phyloP scores from a whole-genome alignment of 2,113 vertebrate species.

The Nansenia antarctica region DNA sequence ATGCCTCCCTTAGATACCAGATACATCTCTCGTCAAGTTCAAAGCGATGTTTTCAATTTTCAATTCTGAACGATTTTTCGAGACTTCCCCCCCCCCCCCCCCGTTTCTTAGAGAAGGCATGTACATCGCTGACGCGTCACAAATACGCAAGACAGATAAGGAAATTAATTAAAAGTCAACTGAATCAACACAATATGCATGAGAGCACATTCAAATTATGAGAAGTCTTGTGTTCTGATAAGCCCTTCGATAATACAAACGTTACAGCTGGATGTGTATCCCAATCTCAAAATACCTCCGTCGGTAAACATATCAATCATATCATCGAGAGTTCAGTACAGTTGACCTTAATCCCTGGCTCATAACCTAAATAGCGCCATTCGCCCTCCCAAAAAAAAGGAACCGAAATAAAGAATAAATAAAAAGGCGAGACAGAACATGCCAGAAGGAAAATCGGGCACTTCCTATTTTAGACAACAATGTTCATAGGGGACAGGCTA shows the following conservation, averaged over 20 bases:
- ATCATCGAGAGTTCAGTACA: too few relatives aligned
- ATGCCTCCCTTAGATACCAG: not conserved
- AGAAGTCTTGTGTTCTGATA: constrained; percentile 26
- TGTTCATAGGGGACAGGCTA: constrained; percentile 12
- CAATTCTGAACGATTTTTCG: too few relatives aligned
- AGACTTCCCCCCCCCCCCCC: too few relatives aligned
- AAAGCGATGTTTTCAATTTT: too few relatives aligned
- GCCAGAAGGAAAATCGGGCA: too few relatives aligned
- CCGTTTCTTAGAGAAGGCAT: not conserved
- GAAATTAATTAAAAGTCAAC: constrained; percentile 37
- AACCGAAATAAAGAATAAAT: too few relatives aligned
- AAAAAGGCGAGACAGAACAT: too few relatives aligned
- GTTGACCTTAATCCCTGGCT: too few relatives aligned
- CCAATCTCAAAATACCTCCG: not conserved
- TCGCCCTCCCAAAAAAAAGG: too few relatives aligned
- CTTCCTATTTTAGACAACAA: constrained; percentile 1
- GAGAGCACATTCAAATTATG: constrained; percentile 31
- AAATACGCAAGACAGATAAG: constrained; percentile 39
- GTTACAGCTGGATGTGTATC: constrained; percentile 14
- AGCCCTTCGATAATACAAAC: constrained; percentile 12
- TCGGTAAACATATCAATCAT: too few relatives aligned
- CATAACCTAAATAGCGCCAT: too few relatives aligned
- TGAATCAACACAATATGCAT: constrained; percentile 31
- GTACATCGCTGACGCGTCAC: constrained; percentile 18
- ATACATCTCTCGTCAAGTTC: too few relatives aligned